phyloP scores from a whole-genome alignment of 2,888 invertebrate species.

The Euzophera pinguis region DNA sequence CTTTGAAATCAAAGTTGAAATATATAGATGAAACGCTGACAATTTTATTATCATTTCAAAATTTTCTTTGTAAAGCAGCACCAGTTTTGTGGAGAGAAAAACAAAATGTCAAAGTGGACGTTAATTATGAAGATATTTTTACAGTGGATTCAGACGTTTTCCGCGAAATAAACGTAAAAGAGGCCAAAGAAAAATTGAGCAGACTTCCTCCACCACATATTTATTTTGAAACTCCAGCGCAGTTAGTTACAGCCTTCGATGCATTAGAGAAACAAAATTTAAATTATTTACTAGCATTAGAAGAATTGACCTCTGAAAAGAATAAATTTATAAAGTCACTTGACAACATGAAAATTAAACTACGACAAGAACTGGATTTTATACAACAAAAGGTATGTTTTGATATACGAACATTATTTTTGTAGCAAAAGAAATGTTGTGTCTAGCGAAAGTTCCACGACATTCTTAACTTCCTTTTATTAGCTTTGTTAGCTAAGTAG shows the following conservation, averaged over 20 bases:
- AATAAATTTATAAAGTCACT: conserved; percentile 58
- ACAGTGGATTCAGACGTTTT: conserved; percentile 53
- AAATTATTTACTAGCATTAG: conserved; percentile 65
- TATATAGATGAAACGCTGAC: conserved; percentile 64
- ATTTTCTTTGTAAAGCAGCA: conserved; percentile 61
- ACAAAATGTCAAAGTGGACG: conserved; percentile 44
- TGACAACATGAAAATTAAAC: conserved; percentile 41
- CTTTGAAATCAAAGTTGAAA: conserved; percentile 64
- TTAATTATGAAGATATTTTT: conserved; percentile 48
- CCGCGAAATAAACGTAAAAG: conserved; percentile 41
- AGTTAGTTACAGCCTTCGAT: conserved; percentile 53
- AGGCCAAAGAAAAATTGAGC: conserved; percentile 40
- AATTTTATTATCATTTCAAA: conserved; percentile 66
- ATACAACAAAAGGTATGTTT: conserved; percentile 56
- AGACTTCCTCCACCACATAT: conserved; percentile 50
- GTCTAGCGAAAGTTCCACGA: no score
- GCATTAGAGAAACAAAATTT: conserved; percentile 67
- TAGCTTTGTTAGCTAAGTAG: no score
- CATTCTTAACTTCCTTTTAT: no score
- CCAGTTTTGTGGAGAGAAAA: conserved; percentile 65
- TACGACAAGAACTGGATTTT: conserved; percentile 49
- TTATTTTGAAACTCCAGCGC: conserved; percentile 61
- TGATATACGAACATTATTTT: no score
- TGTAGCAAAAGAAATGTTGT: no score
- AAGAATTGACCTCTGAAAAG: conserved; percentile 60